These are phyloP conservation scores for Lethocerus indicus DNA, from an alignment of 1,140 invertebrate genomes.

Conservation along the genomic window DNA sequence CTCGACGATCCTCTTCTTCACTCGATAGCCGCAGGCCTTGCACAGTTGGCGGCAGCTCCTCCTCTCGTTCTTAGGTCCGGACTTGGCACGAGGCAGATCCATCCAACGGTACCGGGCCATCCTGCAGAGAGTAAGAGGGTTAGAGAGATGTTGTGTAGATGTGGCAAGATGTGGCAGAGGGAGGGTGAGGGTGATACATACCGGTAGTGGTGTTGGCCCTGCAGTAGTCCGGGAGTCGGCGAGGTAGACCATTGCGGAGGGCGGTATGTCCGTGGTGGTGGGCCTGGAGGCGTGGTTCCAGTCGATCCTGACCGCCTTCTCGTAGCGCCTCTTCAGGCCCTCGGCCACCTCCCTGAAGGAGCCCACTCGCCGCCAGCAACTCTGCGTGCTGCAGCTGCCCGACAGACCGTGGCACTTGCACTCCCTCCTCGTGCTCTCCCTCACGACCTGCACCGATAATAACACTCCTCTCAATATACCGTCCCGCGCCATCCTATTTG, in stretches of 20 bases:
- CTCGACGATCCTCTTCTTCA: slow-evolving; percentile 21
- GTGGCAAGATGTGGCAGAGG: too few species aligned
- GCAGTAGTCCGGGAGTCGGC: slow-evolving; percentile 45
- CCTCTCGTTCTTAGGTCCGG: slow-evolving; percentile 23
- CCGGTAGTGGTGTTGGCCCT: slow-evolving; percentile 27
- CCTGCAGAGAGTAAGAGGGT: slow-evolving; percentile 18
- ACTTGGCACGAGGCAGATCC: slow-evolving; percentile 25
- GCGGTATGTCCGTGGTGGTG: slow-evolving; percentile 20
- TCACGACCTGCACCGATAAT: slow-evolving; percentile 31
- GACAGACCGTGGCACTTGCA: slow-evolving; percentile 46
- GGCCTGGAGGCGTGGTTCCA: too few species aligned
- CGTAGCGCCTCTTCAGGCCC: slow-evolving; percentile 38
- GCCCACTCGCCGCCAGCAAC: slow-evolving; percentile 37
- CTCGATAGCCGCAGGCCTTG: slow-evolving; percentile 30
- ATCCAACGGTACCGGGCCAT: slow-evolving; percentile 30
- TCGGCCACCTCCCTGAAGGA: slow-evolving; percentile 25
- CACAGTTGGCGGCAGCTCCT: slow-evolving; percentile 32
- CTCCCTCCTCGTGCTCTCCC: slow-evolving; percentile 31
- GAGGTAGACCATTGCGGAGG: too few species aligned
- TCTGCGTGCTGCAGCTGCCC: slow-evolving; percentile 30
- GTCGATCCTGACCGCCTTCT: slow-evolving; percentile 25
- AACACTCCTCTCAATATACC: too few species aligned
- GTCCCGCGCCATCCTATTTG: too few species aligned
- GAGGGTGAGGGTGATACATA: slow-evolving; percentile 14
- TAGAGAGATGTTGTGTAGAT: background rate